These are phyloP conservation scores for Sturnus vulgaris DNA, from an alignment of 2,113 vertebrate genomes.

Conservation along the genomic window DNA sequence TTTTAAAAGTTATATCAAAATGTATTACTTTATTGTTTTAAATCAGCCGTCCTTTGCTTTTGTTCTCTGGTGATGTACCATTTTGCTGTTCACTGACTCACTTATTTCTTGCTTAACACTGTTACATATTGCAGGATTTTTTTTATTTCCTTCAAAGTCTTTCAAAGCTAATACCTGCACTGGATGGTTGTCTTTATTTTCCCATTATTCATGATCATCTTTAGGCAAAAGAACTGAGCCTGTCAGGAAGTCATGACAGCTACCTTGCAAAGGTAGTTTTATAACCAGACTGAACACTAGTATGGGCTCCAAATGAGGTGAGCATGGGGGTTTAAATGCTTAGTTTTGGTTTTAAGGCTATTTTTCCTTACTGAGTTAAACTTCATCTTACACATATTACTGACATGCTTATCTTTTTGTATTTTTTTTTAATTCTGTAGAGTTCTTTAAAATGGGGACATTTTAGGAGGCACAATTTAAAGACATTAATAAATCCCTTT, in stretches of 20 bases:
- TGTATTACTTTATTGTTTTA: background rate
- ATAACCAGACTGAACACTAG: background rate
- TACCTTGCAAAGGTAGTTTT: background rate
- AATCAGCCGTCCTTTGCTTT: background rate
- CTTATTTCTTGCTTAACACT: background rate
- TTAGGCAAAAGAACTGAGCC: background rate
- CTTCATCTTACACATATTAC: background rate
- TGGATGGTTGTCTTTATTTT: background rate
- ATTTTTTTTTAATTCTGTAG: background rate
- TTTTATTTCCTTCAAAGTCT: background rate
- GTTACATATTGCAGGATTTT: background rate
- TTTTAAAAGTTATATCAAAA: background rate
- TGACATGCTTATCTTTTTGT: background rate
- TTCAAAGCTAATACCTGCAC: background rate
- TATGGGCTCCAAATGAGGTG: background rate
- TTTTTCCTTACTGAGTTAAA: background rate
- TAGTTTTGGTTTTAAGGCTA: background rate
- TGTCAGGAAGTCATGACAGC: background rate
- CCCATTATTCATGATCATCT: background rate
- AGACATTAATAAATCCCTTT: background rate
- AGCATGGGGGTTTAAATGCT: background rate
- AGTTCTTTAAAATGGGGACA: background rate
- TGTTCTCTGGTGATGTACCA: background rate
- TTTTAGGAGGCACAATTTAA: background rate
- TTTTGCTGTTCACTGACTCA: background rate